Evolutionary conservation across 2,888 invertebrate genomes (phyloP), one percentile per base, ranked within the genome.

Genomic region (Caenorhabditis drosophilae): DNA sequence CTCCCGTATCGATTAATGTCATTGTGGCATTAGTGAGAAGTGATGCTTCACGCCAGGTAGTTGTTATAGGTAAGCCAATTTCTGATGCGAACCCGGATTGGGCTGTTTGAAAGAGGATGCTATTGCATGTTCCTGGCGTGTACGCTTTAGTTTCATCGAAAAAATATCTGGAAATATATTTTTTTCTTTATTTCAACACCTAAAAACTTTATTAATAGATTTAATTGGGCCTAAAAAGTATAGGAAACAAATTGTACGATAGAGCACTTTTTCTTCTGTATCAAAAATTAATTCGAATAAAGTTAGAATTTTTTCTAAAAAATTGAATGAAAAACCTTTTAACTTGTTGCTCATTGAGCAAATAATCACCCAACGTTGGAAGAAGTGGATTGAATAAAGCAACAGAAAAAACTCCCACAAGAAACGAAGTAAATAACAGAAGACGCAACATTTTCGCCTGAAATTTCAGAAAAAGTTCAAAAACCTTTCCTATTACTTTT

Each of bases 21-120:
- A 59, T 55, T 1, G 66, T 66, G 7, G 56, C 59, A 40, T 66
- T 60, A 26, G 59, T 66, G 15, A 66, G 48, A 15, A 27, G 23
- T 9, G 35, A n/a, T 22, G 66, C 66, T 9, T 66, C 48, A 18
- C 66, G 26, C 66, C 66, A 66, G 4, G 59, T 56, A 2, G 59
- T 59, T 15, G 59, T 55, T 1, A 40, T 2, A 11, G 55, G 51
- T 3, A 60, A 45, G 7, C 56, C 56, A 25, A 66, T 56, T 15
- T 55, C 59, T 6, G 40, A 25, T 6, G 66, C 66, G 40, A 66
- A 66, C 40, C 67, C 67, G 1, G 57, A 41, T 56, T 64, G 64
- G 38, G 64, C 64, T 23, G 58, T 34, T 2, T 49, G 50, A 20
- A 66, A 66, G 25, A 55, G 59, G 7, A 66, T 55, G 41, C 56